Conservation (phyloP, 1,140 invertebrate species). For the Aporrectodea caliginosa region DNA sequence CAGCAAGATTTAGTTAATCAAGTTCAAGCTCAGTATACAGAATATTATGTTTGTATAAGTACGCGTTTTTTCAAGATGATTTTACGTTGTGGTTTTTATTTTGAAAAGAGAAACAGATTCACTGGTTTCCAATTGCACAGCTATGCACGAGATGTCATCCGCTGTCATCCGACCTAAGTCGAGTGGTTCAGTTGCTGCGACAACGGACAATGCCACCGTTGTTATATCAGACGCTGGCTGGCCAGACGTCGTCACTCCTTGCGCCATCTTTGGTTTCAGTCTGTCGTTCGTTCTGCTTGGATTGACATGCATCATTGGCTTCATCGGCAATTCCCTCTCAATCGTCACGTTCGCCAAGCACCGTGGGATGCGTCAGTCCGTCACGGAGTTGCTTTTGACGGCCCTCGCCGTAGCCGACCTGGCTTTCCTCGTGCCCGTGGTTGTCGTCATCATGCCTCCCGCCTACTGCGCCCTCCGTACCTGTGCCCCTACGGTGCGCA, state of each 20-base stretch:
- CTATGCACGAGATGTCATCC: too few relatives aligned
- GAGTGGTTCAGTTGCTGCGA: too few relatives aligned
- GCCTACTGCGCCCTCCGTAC: not conserved
- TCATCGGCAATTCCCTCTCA: slow-evolving; percentile 9
- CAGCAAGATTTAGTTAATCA: too few relatives aligned
- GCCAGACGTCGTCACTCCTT: not conserved
- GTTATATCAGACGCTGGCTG: too few relatives aligned
- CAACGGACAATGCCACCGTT: too few relatives aligned
- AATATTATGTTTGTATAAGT: too few relatives aligned
- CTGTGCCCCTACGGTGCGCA: not conserved
- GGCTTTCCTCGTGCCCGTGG: slow-evolving; percentile 4
- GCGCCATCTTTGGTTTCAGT: not conserved
- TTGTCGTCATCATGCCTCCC: slow-evolving; percentile 15
- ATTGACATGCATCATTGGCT: not conserved
- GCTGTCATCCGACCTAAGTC: too few relatives aligned
- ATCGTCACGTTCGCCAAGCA: not conserved
- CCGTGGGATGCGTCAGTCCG: not conserved
- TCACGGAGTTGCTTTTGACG: not conserved
- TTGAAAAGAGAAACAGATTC: too few relatives aligned
- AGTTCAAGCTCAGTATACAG: too few relatives aligned
- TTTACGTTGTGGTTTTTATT: too few relatives aligned
- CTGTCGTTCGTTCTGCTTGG: slow-evolving; percentile 13
- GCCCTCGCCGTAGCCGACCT: slow-evolving; percentile 6
- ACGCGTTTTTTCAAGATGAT: too few relatives aligned
- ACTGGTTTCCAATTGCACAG: too few relatives aligned